These are phyloP conservation scores for Neostethus bicornis DNA, from an alignment of 2,797 vertebrate species.

Conservation along the genomic window DNA sequence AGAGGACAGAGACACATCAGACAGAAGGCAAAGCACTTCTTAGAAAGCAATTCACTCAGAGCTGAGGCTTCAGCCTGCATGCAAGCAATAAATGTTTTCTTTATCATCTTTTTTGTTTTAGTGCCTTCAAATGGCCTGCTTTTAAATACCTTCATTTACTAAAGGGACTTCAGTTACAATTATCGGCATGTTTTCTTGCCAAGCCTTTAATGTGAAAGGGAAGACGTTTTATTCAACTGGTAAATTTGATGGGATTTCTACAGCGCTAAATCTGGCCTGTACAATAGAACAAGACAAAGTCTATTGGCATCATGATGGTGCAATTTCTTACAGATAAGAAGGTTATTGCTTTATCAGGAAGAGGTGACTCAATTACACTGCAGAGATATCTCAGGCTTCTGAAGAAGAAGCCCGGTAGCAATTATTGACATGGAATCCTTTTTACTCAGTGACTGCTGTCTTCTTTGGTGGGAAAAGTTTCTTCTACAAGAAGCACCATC, in stretches of 20 bases:
- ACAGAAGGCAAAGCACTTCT: constrained; percentile 83
- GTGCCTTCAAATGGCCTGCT: constrained; percentile 41
- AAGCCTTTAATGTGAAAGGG: constrained; percentile 22
- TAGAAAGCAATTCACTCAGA: constrained; percentile 76
- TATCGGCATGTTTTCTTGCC: background rate
- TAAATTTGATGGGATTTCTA: constrained; percentile 16
- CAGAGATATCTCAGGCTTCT: constrained; percentile 32
- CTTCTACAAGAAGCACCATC: constrained; percentile 17
- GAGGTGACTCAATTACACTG: constrained; percentile 43
- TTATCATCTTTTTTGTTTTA: constrained; percentile 26
- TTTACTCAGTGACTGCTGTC: constrained; percentile 23
- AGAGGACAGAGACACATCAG: constrained; percentile 93
- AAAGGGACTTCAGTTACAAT: constrained; percentile 29
- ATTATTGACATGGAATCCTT: constrained; percentile 40
- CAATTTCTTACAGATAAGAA: constrained; percentile 47
- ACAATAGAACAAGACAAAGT: constrained; percentile 12
- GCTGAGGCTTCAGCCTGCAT: constrained; percentile 66
- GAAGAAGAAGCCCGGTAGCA: constrained; percentile 23
- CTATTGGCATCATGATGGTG: constrained; percentile 33
- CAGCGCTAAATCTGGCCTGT: background rate
- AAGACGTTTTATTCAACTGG: constrained; percentile 12
- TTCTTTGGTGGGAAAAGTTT: constrained; percentile 17
- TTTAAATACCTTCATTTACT: constrained; percentile 37
- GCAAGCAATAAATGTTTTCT: constrained; percentile 71
- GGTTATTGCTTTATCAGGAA: constrained; percentile 58